These are phyloP conservation scores for Homarus gammarus DNA, from an alignment of 2,888 invertebrate genomes.

Conservation along the genomic window DNA sequence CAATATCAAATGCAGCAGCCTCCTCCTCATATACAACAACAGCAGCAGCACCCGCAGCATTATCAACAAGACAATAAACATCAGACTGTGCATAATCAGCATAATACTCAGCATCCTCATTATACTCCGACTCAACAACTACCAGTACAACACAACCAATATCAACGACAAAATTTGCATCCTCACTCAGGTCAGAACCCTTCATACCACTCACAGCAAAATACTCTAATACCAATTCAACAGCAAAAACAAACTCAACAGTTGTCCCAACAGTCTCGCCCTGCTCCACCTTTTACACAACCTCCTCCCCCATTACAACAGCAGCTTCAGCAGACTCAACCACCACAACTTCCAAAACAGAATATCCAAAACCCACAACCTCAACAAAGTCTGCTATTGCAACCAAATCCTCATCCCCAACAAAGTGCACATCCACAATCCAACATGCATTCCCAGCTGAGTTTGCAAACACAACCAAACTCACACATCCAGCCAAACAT, in stretches of 20 bases:
- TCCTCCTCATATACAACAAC: constrained; percentile 3
- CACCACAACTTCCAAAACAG: constrained; percentile 16
- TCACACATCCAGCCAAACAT: background rate
- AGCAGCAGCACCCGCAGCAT: background rate
- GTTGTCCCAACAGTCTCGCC: background rate
- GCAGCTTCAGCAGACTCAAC: constrained; percentile 14
- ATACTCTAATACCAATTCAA: background rate
- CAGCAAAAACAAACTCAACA: background rate
- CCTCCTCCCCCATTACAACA: background rate
- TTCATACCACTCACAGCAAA: constrained; percentile 2
- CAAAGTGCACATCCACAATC: background rate
- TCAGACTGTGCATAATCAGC: background rate
- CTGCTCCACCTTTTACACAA: constrained; percentile 6
- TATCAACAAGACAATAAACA: background rate
- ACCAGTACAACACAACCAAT: background rate
- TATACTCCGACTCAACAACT: background rate
- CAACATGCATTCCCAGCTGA: constrained; percentile 10
- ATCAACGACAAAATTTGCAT: background rate
- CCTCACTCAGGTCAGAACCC: background rate
- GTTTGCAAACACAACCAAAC: background rate
- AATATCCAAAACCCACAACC: constrained; percentile 4
- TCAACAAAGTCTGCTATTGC: background rate
- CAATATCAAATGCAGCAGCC: constrained; percentile 1
- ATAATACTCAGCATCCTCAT: background rate
- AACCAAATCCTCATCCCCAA: constrained; percentile 1